Conservation (phyloP, 2,888 invertebrate species). For the Herminia tarsipennalis region DNA sequence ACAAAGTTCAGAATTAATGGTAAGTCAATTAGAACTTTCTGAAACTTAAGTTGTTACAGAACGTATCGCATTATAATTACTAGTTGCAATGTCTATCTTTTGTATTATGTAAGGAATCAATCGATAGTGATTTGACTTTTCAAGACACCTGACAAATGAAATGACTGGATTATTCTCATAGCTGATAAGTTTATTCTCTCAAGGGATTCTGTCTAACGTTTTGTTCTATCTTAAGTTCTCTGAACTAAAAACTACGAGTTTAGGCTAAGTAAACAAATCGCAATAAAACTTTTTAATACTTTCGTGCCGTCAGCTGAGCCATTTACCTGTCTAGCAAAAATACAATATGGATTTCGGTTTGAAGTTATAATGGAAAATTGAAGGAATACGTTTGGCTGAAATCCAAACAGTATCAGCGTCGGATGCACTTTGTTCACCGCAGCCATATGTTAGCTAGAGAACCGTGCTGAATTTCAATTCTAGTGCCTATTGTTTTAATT, state of each 20-base stretch:
- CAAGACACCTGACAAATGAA: too few relatives aligned
- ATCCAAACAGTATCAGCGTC: conserved; percentile 4
- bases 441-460: neutral
- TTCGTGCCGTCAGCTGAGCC: neutral
- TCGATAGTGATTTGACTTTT: too few relatives aligned
- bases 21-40: conserved; percentile 50
- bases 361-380: conserved; percentile 4
- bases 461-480: conserved; percentile 7
- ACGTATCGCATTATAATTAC: conserved; percentile 41
- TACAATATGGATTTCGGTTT: neutral
- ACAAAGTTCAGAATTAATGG: conserved; percentile 37
- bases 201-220: too few relatives aligned
- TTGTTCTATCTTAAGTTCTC: too few relatives aligned
- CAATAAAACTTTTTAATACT: neutral
- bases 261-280: neutral
- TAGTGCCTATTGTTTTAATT: too few relatives aligned
- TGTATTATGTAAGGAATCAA: too few relatives aligned
- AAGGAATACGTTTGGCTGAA: conserved; percentile 2
- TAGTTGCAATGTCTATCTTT: conserved; percentile 26
- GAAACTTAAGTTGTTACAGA: conserved; percentile 34
- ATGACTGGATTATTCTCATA: too few relatives aligned
- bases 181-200: too few relatives aligned
- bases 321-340: neutral
- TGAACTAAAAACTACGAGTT: too few relatives aligned
- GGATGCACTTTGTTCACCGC: conserved; percentile 2